Evolutionary conservation across 2,797 vertebrate genomes (phyloP).

Genomic region (Falco rusticolus): DNA sequence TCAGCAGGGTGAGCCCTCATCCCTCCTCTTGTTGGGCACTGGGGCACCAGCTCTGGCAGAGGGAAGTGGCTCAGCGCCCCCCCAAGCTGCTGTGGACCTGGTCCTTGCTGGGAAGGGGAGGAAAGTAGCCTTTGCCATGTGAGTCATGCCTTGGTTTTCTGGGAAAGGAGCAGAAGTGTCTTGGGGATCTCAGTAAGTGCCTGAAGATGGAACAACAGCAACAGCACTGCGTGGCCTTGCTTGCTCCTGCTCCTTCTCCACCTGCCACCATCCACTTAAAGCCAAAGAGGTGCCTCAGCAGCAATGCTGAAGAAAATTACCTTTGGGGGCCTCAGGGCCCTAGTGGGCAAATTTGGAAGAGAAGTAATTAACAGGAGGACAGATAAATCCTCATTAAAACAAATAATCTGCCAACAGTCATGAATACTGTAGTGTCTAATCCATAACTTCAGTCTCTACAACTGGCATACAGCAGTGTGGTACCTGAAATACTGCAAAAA

Average conservation of each 20-base stretch:
- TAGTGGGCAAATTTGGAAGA: neutral
- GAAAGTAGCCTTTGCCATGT: neutral
- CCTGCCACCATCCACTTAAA: neutral
- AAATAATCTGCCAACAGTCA: neutral
- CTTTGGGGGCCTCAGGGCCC: neutral
- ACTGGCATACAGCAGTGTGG: fast-evolving
- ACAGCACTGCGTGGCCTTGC: fast-evolving
- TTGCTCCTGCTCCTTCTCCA: neutral
- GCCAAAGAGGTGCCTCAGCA: neutral
- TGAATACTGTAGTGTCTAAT: neutral
- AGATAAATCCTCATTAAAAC: neutral
- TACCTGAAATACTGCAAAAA: neutral
- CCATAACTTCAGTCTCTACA: neutral
- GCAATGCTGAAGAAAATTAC: neutral
- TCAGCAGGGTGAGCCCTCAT: neutral
- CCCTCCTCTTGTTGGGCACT: neutral
- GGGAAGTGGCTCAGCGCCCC: fast-evolving
- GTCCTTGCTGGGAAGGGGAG: neutral
- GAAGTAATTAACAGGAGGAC: neutral
- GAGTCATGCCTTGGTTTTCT: neutral
- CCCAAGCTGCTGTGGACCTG: neutral
- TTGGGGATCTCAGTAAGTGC: neutral
- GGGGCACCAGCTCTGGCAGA: neutral
- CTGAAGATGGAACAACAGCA: neutral
- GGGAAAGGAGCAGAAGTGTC: neutral